phyloP scores from a whole-genome alignment of 1,140 invertebrate species.

The Drosophila pectinifera region DNA sequence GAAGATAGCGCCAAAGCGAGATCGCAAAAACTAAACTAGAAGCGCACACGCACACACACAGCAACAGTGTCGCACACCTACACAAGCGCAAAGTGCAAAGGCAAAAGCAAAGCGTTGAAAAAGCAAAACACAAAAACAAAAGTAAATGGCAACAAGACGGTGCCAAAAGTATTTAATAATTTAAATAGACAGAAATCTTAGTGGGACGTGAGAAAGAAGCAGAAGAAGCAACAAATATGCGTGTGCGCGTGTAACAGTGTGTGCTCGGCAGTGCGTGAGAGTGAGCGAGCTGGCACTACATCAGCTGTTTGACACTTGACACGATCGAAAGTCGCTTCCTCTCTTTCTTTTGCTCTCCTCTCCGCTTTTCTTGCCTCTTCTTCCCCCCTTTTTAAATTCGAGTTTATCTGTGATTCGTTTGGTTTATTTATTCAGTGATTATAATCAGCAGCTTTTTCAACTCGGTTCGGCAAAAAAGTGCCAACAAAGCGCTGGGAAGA shows the following conservation, averaged over 20 bases:
- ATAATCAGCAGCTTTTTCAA: conserved; percentile 55
- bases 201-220: conserved; percentile 22
- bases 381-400: conserved; percentile 30
- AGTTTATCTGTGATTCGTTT: conserved; percentile 57
- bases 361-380: background rate
- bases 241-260: conserved; percentile 30
- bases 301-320: conserved; percentile 81
- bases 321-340: conserved; percentile 60
- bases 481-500: conserved; percentile 34
- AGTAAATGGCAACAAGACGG: conserved; percentile 48
- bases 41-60: conserved; percentile 49
- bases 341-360: conserved; percentile 12
- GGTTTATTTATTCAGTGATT: conserved; percentile 55
- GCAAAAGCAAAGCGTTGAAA: conserved; percentile 32
- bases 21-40: conserved; percentile 36
- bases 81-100: conserved; percentile 48
- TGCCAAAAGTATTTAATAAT: conserved; percentile 68
- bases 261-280: conserved; percentile 41
- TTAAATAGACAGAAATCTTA: conserved; percentile 49
- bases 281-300: conserved; percentile 61
- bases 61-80: conserved; percentile 26
- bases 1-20: conserved; percentile 30
- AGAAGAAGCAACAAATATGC: conserved; percentile 34
- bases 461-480: conserved; percentile 20
- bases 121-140: conserved; percentile 33